Percentiles rank a stretch among this genome's conserved stretches.
These are phyloP conservation scores for Anodontia alba DNA, from an alignment of 2,888 invertebrate genomes.

Conservation along the genomic window DNA sequence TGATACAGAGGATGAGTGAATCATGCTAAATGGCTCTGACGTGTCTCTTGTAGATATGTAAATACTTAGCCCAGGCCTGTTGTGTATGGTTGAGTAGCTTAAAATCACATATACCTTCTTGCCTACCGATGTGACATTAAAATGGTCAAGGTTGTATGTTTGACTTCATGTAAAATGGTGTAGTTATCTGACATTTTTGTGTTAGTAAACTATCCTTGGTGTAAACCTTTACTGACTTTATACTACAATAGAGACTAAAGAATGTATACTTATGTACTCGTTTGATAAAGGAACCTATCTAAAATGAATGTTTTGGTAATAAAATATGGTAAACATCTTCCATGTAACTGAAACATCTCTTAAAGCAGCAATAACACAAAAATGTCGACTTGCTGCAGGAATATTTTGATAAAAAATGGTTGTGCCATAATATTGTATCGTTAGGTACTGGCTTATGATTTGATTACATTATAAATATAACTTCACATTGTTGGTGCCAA, in stretches of 20 bases:
- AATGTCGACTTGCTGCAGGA: too few species aligned
- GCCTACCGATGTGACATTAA: neutral
- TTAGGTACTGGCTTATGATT: neutral
- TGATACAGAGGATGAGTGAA: conserved; percentile 8
- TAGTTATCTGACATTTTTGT: neutral
- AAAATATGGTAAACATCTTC: neutral
- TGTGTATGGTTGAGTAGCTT: neutral
- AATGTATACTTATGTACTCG: neutral
- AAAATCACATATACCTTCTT: neutral
- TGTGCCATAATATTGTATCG: neutral
- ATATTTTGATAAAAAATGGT: conserved; percentile 3
- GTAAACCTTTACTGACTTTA: neutral
- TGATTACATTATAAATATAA: neutral
- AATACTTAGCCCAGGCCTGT: neutral
- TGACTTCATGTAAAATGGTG: neutral
- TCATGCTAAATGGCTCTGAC: neutral
- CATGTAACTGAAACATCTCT: neutral
- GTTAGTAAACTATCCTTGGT: neutral
- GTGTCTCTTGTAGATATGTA: neutral
- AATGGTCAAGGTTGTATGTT: neutral
- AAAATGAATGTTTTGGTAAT: neutral
- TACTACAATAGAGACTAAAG: neutral
- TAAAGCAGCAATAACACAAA: neutral
- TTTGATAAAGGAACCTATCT: neutral
- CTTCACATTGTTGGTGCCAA: neutral